Evolutionary conservation across 2,888 invertebrate genomes (phyloP), one percentile per base, ranked within the genome.

Genomic region (Brachylomia viminalis): DNA sequence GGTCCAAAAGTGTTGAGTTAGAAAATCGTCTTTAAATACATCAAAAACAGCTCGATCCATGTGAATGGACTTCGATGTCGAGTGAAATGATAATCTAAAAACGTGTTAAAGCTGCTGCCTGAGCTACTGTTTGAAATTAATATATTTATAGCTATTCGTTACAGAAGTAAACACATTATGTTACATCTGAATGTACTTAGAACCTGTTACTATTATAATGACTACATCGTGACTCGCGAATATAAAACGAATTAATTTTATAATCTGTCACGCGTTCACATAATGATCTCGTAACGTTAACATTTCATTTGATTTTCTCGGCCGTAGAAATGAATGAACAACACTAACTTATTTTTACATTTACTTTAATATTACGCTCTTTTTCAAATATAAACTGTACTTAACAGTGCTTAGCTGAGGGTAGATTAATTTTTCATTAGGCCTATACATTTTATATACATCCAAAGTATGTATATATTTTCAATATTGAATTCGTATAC

Each of bases 181-280:
- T 84, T 87, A 83, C 75, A 87, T 61, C 72, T 80, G 80, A 83
- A 88, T 88, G 88, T 88, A 88, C 88, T 87, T 87, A 85, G 85
- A 78, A 82, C 82, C 84, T 85, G 86, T 80, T 87, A 87, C 87
- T 87, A 88, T 86, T 84, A 87, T 92, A 93, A 93, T 93, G 93
- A 93, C 92, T 92, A 92, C 91, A 83, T 87, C 90, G 92, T 90
- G 92, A 92, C 92, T 88, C 86, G 85, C 84, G 85, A 84, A 87
- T 83, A 87, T 88, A 90, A 88, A 89, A 88, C 89, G 65, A 72
- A 82, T 38, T 65, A 85, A 77, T 83, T 88, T 88, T 82, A 86
- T 77, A 80, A 80, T 64, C 72, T 66, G 86, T 85, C 87, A 86
- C 88, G 77, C 71, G 76, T 82, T 73, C 76, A 79, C 80, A 74